phyloP scores from a whole-genome alignment of 2,113 vertebrate species.

The Syngnathoides biaculeatus region DNA sequence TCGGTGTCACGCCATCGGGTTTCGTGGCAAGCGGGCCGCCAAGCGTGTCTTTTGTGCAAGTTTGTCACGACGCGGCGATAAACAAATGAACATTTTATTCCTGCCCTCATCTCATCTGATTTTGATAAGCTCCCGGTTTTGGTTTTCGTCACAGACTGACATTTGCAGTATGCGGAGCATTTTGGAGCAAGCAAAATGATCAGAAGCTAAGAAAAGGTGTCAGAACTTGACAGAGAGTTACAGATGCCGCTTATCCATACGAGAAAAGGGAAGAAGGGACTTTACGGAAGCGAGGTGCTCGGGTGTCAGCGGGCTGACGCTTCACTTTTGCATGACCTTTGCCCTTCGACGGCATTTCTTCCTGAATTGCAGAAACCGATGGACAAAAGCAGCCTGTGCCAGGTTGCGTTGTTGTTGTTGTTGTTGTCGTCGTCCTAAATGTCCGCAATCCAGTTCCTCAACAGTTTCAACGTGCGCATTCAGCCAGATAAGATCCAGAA shows the following conservation, averaged over 20 bases:
- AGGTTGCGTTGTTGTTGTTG: neutral
- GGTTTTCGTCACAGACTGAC: neutral
- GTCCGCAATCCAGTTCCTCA: neutral
- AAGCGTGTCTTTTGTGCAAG: neutral
- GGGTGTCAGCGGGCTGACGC: constrained; percentile 29
- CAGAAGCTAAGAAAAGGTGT: too few relatives aligned
- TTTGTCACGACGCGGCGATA: neutral
- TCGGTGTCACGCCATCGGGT: neutral
- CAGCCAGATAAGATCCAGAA: too few relatives aligned
- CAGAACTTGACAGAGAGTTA: neutral
- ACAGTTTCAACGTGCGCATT: too few relatives aligned
- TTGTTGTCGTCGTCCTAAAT: too few relatives aligned
- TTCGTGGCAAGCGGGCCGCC: neutral
- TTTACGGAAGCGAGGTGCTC: constrained; percentile 27
- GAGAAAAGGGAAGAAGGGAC: constrained; percentile 8
- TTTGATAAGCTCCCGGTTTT: neutral
- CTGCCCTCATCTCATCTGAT: neutral
- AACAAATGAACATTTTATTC: neutral
- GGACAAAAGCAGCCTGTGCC: neutral
- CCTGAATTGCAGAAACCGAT: constrained; percentile 41
- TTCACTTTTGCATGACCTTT: constrained; percentile 27
- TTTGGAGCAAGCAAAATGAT: too few relatives aligned
- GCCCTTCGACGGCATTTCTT: constrained; percentile 30
- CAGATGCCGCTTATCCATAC: neutral
- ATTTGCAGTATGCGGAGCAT: neutral